Evolutionary conservation across 2,113 vertebrate genomes (phyloP), one percentile per base, ranked within the genome.

Genomic region (Montifringilla adamsi): DNA sequence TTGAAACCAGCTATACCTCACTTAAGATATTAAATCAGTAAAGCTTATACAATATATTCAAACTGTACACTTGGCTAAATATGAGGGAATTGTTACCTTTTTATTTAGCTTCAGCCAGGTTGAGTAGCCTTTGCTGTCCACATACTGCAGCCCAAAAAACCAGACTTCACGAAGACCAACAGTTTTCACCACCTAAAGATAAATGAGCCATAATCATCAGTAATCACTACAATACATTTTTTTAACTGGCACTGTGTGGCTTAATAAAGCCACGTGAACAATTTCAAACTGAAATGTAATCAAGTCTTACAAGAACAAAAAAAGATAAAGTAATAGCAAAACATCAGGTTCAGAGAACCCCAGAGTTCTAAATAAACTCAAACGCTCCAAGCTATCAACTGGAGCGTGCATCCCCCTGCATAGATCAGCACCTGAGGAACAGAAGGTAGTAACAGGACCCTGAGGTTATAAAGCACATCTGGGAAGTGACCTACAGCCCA

Each of bases 21-120:
- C 18, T 49, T 92, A 74, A 23, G 70, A 52, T 15, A 58, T 11
- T 43, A 74, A 66, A 77, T 46, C n/a, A 89, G 24, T 11, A 81
- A 84, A n/a, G 19, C 39, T 70, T 63, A 52, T 12, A 47, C 81
- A 89, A 13, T 13, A 5, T 39, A 55, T 49, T 64, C 37, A 59
- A 91, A 76, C 5, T 15, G 11, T 59, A 84, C 6, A 55, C 6
- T 75, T 70, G 35, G 18, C 15, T 44, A 69, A 68, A 44, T 27
- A 60, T 16, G 47, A 43, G 13, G 27, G 56, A 81, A 74, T 24
- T 33, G 27, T 96, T 95, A 99, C 99, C 99, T 99, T 99, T 97
- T 99, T 99, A 96, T 99, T 99, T 90, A 99, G 98, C 95, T 99
- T 99, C 84, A 99, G 98, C 99, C 99, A 99, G 15, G 99, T 99